A percentile compares a stretch with the other conserved stretches of the same genome.
Conservation (phyloP, 2,113 vertebrate species). For the Perca fluviatilis region DNA sequence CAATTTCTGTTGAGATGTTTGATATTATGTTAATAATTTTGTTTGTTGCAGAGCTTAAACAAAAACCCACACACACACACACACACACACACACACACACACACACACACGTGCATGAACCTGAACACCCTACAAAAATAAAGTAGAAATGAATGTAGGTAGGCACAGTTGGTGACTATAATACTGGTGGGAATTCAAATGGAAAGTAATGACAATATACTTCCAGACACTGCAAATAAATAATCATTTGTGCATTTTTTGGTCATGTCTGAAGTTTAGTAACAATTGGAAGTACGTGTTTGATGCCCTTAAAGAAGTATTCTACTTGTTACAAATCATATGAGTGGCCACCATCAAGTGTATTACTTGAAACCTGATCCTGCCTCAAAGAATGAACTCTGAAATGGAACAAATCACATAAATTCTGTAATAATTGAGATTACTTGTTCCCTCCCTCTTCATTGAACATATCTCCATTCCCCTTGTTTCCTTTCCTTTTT, state of each 20-base stretch:
- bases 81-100: no score
- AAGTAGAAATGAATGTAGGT: not conserved
- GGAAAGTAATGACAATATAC: not conserved
- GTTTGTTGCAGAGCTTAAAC: not conserved
- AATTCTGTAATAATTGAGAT: not conserved
- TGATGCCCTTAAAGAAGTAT: not conserved
- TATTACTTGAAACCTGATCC: not conserved
- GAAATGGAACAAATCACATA: not conserved
- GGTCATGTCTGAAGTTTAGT: not conserved
- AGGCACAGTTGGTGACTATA: not conserved
- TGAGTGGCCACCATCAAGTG: not conserved
- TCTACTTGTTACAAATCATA: not conserved
- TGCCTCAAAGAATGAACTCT: not conserved
- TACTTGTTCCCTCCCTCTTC: no score
- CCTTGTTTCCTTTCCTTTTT: no score
- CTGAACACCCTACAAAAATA: not conserved
- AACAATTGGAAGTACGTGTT: not conserved
- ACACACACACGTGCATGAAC: slow-evolving; percentile 2
- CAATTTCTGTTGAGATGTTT: not conserved
- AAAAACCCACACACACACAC: no score
- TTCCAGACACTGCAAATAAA: not conserved
- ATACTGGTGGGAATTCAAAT: not conserved
- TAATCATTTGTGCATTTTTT: not conserved
- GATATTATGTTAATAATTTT: not conserved
- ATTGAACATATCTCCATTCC: not conserved